These are phyloP conservation scores for Chloroceryle inda DNA, from an alignment of 2,797 vertebrate genomes.

Conservation along the genomic window DNA sequence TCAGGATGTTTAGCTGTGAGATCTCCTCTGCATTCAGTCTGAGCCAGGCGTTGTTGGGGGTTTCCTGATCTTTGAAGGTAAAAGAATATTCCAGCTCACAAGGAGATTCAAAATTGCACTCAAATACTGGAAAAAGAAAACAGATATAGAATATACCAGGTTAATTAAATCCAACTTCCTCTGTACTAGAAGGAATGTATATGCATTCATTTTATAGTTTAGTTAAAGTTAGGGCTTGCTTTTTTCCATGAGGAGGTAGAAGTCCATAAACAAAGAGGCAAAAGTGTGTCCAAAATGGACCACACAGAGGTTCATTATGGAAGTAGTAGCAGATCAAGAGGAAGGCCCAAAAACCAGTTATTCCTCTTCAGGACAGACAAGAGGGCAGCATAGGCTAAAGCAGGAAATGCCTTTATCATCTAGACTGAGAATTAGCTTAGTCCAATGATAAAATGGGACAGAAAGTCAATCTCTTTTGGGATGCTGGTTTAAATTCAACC, in stretches of 20 bases:
- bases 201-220: background rate
- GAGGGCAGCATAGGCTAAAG: background rate
- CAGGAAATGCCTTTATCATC: background rate
- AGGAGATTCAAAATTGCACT: constrained; percentile 83
- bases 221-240: background rate
- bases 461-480: background rate
- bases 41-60: constrained; percentile 74
- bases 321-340: background rate
- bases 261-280: background rate
- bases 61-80: constrained; percentile 44
- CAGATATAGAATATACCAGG: background rate
- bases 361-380: background rate
- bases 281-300: background rate
- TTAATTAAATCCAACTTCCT: background rate
- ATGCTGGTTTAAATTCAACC: background rate
- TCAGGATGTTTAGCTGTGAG: constrained; percentile 57
- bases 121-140: constrained; percentile 78
- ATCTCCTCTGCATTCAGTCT: constrained; percentile 76
- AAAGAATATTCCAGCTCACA: constrained; percentile 83
- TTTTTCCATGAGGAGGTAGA: background rate
- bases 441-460: background rate
- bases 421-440: background rate
- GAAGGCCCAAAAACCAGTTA: background rate
- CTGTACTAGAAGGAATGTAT: background rate
- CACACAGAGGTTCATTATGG: background rate